phyloP scores from a whole-genome alignment of 2,113 vertebrate genomes.

The Condylura cristata region DNA sequence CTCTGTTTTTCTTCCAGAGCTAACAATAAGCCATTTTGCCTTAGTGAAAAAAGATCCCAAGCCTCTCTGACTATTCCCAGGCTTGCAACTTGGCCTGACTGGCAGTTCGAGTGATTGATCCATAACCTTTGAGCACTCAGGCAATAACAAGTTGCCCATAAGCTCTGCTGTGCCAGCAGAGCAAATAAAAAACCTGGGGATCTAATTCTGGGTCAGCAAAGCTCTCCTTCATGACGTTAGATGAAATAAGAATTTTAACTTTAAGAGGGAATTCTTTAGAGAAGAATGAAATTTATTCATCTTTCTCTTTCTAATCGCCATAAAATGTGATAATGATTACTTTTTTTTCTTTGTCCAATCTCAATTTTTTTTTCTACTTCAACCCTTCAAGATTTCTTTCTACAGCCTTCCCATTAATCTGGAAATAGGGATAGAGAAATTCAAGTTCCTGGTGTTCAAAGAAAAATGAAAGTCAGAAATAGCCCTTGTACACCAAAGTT shows the following conservation, averaged over 20 bases:
- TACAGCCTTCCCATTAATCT: not conserved
- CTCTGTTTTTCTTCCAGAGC: conserved; percentile 58
- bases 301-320: conserved; percentile 45
- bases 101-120: conserved; percentile 66
- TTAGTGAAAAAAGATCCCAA: conserved; percentile 64
- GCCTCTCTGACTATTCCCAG: conserved; percentile 63
- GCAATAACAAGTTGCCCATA: conserved; percentile 76
- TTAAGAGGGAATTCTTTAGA: not conserved
- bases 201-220: conserved; percentile 67
- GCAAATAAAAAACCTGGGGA: conserved; percentile 39
- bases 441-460: conserved; percentile 51
- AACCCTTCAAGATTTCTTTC: not conserved
- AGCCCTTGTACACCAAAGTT: not conserved
- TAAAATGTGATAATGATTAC: not conserved
- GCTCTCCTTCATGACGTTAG: conserved; percentile 46
- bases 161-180: conserved; percentile 70
- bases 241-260: conserved; percentile 45
- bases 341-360: not conserved
- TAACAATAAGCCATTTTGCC: conserved; percentile 73
- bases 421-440: not conserved
- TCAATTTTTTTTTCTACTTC: not conserved
- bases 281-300: conserved; percentile 60
- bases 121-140: conserved; percentile 70
- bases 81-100: conserved; percentile 62
- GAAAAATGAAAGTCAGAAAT: conserved; percentile 65